Percentiles rank a stretch among this genome's conserved stretches.
Evolutionary conservation across 2,113 vertebrate species (phyloP).

Genomic region (Dendrocopos noguchii): DNA sequence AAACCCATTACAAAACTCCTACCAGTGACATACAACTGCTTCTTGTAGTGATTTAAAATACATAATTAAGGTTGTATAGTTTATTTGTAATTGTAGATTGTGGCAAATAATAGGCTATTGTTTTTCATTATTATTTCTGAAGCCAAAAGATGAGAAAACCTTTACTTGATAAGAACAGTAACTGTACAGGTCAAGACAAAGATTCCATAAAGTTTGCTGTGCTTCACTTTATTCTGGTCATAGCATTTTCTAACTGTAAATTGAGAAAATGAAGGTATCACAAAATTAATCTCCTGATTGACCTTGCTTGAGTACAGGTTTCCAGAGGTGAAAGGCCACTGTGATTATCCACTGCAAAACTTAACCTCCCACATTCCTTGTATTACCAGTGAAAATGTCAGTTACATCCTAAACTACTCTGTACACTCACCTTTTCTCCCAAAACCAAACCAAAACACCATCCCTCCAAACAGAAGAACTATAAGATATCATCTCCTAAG

Average conservation of each 20-base stretch:
- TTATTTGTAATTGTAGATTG: neutral
- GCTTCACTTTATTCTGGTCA: neutral
- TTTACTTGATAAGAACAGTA: neutral
- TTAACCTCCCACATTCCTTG: neutral
- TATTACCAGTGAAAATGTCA: neutral
- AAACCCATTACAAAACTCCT: neutral
- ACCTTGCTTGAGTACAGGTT: neutral
- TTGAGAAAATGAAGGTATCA: neutral
- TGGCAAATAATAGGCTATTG: neutral
- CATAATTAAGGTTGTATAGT: neutral
- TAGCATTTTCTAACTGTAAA: neutral
- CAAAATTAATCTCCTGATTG: constrained; percentile 12
- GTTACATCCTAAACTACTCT: neutral
- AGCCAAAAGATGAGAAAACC: neutral
- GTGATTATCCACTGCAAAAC: neutral
- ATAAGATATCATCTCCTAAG: no score
- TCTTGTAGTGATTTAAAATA: neutral
- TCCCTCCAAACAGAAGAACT: accelerated
- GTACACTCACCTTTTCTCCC: neutral
- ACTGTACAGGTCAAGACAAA: neutral
- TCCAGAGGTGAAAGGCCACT: neutral
- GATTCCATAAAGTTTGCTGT: neutral
- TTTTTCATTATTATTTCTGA: neutral
- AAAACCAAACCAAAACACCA: neutral
- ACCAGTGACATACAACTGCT: neutral